Evolutionary conservation across 2,888 invertebrate species (phyloP), one percentile per base, ranked within the genome.

Genomic region (Julus scanicus): DNA sequence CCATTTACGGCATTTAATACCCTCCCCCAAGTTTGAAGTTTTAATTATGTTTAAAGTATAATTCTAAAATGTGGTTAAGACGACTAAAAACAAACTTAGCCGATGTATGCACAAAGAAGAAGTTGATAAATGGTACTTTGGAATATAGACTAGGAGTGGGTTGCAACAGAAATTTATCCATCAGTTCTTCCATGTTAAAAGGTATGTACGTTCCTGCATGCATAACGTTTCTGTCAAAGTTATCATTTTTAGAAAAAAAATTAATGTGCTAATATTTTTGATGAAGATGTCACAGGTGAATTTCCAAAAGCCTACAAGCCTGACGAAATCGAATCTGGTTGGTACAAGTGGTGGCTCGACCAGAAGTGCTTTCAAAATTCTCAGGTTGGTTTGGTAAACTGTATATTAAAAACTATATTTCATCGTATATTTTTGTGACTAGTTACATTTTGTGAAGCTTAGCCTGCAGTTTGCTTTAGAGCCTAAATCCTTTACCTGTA

Each of bases 291-390:
- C 2, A 57, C 88, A 9, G 44, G 49, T 1, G 37, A 83, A n/a
- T 88, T 90, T 71, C 89, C 90, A 2, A 85, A 53, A 39, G 88
- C 85, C 9, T 89, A 89, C 83, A 40, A 80, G 6, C 86, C 89
- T 11, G 49, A 57, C 15, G 40, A 88, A 20, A 89, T 90, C 6
- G 89, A 90, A 88, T 39, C 48, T 37, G 87, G 57, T 11, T 90
- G 90, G 90, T 89, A 89, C 83, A 87, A 88, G 48, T 90, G 89
- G 89, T 90, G 89, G 89, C 86, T 89, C n/a, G 49, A 87, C 20
- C 39, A 86, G 37, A 86, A 53, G 39, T 86, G 37, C 8, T 86
- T 86, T 86, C 39, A 86, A 71, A 13, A 6, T 86, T 13, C 17
- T 9, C 48, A 48, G 29, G 86, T 86, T 39, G 11, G 29, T 29